Evolutionary conservation across 1,140 invertebrate genomes (phyloP).

Genomic region (Formica selysi): DNA sequence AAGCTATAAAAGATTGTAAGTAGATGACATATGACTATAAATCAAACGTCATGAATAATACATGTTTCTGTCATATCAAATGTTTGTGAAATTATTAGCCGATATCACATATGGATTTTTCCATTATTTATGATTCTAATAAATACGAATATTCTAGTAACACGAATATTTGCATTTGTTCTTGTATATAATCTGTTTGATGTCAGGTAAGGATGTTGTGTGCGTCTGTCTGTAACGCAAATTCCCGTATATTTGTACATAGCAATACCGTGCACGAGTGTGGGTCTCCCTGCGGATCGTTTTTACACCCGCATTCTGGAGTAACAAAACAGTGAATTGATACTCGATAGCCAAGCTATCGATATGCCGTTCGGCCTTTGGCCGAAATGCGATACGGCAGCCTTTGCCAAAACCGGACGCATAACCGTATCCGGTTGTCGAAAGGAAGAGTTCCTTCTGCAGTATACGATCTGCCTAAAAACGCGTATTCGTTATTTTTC

Average conservation of each 20-base stretch:
- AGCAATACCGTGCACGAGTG: neutral
- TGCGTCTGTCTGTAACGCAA: neutral
- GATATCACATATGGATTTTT: neutral
- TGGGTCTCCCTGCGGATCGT: constrained; percentile 10
- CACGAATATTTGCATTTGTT: neutral
- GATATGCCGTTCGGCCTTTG: constrained; percentile 27
- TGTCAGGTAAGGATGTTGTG: neutral
- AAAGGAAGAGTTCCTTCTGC: constrained; percentile 42
- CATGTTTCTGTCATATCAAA: neutral
- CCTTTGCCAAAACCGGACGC: constrained; percentile 53
- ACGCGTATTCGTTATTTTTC: constrained; percentile 37
- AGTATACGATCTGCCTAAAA: constrained; percentile 33
- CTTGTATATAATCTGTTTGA: neutral
- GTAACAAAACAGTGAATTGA: constrained; percentile 62
- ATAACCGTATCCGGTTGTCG: constrained; percentile 39
- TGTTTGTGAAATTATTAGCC: neutral
- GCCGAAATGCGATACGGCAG: constrained; percentile 45
- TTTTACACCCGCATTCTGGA: constrained; percentile 39
- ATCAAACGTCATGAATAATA: neutral
- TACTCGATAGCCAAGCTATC: constrained; percentile 24
- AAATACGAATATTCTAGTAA: constrained; percentile 5
- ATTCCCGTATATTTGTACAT: neutral
- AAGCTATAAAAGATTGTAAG: neutral
- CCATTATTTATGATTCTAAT: neutral
- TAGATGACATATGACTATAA: neutral